A percentile compares a stretch with the other conserved stretches of the same genome.
These are phyloP conservation scores for Heliconius eleuchia DNA, from an alignment of 1,140 invertebrate genomes.

Conservation along the genomic window DNA sequence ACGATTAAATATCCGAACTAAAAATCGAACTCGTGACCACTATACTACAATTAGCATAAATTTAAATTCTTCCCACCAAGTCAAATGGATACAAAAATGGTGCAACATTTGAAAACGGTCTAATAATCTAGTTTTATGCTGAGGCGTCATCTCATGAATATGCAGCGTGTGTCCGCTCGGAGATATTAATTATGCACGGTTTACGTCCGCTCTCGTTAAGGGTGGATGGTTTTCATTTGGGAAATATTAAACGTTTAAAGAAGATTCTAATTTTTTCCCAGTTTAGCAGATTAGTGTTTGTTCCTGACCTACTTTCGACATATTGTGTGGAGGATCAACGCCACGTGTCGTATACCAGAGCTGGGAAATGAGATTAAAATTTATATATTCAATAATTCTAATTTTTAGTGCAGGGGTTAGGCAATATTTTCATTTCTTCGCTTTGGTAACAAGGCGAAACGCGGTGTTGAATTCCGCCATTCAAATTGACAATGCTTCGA, in stretches of 20 bases:
- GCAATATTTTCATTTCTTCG: no score
- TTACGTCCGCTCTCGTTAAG: constrained; percentile 53
- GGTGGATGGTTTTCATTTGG: constrained; percentile 23
- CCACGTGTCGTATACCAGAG: no score
- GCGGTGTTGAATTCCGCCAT: no score
- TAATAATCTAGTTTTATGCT: constrained; percentile 65
- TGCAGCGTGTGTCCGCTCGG: constrained; percentile 49
- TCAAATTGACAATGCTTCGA: no score
- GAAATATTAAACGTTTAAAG: neutral
- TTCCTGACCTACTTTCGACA: no score
- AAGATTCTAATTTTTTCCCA: no score
- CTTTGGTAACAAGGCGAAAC: no score
- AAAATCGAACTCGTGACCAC: neutral
- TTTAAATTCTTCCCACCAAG: neutral
- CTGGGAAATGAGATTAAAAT: no score
- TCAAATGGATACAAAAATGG: constrained; percentile 25
- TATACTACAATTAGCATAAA: neutral
- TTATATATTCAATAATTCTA: no score
- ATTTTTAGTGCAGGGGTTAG: no score
- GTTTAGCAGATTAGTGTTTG: no score
- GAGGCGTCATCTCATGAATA: constrained; percentile 61
- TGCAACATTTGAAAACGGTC: constrained; percentile 47
- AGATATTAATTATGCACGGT: constrained; percentile 66
- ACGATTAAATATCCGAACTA: neutral
- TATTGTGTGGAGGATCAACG: no score